Percentiles rank a stretch among this genome's conserved stretches.
Conservation (phyloP, 2,888 invertebrate species). For the Serripes groenlandicus region DNA sequence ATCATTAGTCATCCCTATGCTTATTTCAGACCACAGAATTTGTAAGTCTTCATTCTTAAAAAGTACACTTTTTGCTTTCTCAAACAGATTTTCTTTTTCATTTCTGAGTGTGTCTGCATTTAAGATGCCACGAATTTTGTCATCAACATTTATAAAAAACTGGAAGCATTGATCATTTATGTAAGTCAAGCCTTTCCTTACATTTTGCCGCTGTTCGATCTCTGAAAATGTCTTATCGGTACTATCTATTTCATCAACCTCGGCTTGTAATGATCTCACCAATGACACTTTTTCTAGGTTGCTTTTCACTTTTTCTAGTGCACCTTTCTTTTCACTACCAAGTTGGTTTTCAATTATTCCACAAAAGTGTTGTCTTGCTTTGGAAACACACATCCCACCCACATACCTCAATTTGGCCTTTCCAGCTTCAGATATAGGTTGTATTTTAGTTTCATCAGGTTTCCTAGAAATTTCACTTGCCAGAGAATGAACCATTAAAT, state of each 20-base stretch:
- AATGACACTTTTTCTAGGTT: constrained; percentile 13
- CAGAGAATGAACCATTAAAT: background rate
- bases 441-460: background rate
- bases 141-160: constrained; percentile 24
- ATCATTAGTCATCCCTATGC: constrained; percentile 3
- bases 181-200: constrained; percentile 38
- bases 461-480: background rate
- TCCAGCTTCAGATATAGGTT: constrained; percentile 33
- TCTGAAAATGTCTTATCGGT: constrained; percentile 30
- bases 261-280: background rate
- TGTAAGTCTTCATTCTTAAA: constrained; percentile 29
- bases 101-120: constrained; percentile 11
- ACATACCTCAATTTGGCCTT: constrained; percentile 48
- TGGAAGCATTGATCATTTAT: constrained; percentile 36
- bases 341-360: constrained; percentile 3
- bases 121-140: constrained; percentile 10
- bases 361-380: constrained; percentile 27
- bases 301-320: background rate
- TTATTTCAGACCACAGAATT: constrained; percentile 25
- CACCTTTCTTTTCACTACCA: constrained; percentile 19
- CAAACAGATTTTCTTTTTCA: constrained; percentile 30
- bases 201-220: constrained; percentile 43
- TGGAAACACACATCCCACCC: constrained; percentile 51
- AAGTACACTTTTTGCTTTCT: constrained; percentile 14
- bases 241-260: constrained; percentile 26